Percentiles rank a stretch among this genome's conserved stretches.
Conservation (phyloP, 2,113 vertebrate genomes). For the Odocoileus virginianus region DNA sequence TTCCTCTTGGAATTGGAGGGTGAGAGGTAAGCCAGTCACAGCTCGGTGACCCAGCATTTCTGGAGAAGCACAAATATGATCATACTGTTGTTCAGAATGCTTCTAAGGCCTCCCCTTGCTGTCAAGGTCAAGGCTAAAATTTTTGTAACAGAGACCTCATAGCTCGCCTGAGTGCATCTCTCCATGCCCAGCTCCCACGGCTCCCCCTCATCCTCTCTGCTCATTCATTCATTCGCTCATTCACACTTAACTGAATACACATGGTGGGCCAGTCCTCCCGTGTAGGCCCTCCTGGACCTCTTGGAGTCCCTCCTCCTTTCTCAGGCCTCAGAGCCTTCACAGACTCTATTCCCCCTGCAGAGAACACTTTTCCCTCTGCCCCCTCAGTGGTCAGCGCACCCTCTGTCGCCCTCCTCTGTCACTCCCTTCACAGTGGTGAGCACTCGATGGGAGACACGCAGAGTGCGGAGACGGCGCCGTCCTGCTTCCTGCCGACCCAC, state of each 20-base stretch:
- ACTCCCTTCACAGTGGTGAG: neutral
- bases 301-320: neutral
- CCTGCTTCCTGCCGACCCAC: neutral
- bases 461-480: neutral
- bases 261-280: neutral
- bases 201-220: neutral
- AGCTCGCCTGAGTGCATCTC: too few species aligned
- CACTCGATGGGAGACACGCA: neutral
- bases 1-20: neutral
- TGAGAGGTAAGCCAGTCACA: neutral
- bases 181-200: neutral
- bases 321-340: neutral
- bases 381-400: accelerated
- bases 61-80: neutral
- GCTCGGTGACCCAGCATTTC: neutral
- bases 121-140: neutral
- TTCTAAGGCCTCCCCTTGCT: neutral
- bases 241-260: neutral
- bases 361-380: neutral
- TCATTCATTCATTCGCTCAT: neutral
- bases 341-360: too few species aligned
- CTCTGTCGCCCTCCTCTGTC: neutral
- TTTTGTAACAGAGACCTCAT: neutral
- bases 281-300: neutral
- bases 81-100: neutral